Evolutionary conservation across 1,140 invertebrate species (phyloP), one percentile per base, ranked within the genome.

Genomic region (Scylla paramamosain): DNA sequence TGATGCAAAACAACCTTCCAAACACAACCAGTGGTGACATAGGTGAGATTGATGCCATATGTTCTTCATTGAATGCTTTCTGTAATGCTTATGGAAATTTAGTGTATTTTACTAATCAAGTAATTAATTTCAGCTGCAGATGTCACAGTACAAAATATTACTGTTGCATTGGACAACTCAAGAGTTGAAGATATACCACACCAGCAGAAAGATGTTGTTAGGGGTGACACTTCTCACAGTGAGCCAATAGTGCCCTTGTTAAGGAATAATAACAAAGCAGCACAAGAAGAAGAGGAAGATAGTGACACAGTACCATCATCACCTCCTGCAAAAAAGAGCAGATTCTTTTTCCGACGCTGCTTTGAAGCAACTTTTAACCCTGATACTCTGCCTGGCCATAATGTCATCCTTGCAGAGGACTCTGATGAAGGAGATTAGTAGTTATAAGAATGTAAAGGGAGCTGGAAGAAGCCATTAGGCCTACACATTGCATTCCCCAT

Each of bases 291-390:
- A 45, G 84, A 88, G 48, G 86, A 89, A 48, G 93, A 94, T 97
- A 96, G 97, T 97, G 97, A 1, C 97, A 97, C 96, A 96, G 97
- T 95, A 1, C 91, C 95, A 2, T 91, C 77, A 16, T 93, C 95
- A 20, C 95, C 95, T 59, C 95, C 95, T 28, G 12, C 46, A 16
- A 95, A 95, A 59, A 93, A 59, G 25, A 67, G 77, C 25, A 94
- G n/a, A 90, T 93, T 95, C 46, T 97, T 98, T 95, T 98, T 98
- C 96, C 97, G 97, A 91, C 97, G 98, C 52, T 98, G 98, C 96
- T 98, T 98, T 97, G 97, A 98, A 96, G 97, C 97, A n/a, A 98
- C 98, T 31, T 98, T 98, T 96, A 97, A 98, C 96, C 97, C 97
- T 28, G 39, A 82, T 25, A 45, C 87, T 29, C 29, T 95, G 10